Evolutionary conservation across 2,888 invertebrate species (phyloP).

Genomic region (Homarus gammarus): DNA sequence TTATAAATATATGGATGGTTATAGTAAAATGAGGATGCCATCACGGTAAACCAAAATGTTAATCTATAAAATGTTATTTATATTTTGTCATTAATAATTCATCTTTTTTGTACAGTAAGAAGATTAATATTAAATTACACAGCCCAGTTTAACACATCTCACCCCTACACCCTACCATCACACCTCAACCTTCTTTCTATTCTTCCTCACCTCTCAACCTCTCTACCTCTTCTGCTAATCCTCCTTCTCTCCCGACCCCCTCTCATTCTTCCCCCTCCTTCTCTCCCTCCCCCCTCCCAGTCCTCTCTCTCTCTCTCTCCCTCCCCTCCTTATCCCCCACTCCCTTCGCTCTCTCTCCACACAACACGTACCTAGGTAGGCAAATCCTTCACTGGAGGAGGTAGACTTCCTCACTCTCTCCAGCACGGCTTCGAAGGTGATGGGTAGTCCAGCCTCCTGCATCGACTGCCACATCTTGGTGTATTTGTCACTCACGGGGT

Average conservation of each 20-base stretch:
- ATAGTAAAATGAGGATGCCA: too few species aligned
- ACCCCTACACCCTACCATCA: too few species aligned
- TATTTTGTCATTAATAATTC: too few species aligned
- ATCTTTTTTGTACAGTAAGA: too few species aligned
- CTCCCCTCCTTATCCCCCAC: neutral
- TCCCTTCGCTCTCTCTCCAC: neutral
- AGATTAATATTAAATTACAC: too few species aligned
- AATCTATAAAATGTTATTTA: too few species aligned
- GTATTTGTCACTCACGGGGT: slow-evolving; percentile 98
- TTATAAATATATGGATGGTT: too few species aligned
- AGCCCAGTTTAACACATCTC: too few species aligned
- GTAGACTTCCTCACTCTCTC: slow-evolving; percentile 85
- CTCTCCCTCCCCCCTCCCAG: neutral
- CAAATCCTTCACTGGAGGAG: slow-evolving; percentile 90
- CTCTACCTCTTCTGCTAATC: neutral
- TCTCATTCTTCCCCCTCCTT: neutral
- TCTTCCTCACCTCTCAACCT: neutral
- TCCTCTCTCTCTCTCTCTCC: neutral
- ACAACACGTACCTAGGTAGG: slow-evolving; percentile 86
- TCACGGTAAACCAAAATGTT: too few species aligned
- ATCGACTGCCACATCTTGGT: slow-evolving; percentile 99
- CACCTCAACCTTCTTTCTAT: neutral
- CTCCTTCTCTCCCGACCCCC: neutral
- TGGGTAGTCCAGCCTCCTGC: slow-evolving; percentile 90
- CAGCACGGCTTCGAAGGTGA: slow-evolving; percentile 88